Evolutionary conservation across 2,797 vertebrate species (phyloP), one percentile per base, ranked within the genome.

Genomic region (Pogonophryne albipinna): DNA sequence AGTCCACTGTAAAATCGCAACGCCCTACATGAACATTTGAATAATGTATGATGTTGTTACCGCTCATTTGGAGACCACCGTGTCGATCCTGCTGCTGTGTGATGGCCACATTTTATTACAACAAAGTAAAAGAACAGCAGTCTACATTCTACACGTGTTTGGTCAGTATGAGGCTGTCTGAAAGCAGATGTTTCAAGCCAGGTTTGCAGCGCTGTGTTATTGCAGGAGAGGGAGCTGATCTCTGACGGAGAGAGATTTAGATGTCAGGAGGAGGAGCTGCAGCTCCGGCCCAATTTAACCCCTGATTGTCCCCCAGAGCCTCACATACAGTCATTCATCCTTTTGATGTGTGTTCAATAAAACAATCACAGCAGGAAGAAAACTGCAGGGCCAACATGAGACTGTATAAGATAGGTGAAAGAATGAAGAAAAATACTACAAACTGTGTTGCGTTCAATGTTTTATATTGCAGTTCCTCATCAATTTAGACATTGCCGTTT

Each of bases 311-410:
- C 57, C 58, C 42, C 4, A 50, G 45, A 52, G 56, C 53, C 65
- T 16, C 16, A 53, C 46, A 19, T 49, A 7, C 66, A 42, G 42
- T 78, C 17, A 59, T 71, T 59, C 42, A 56, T 71, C 11, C 53
- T 45, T 66, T 57, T 64, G 31, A 72, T 67, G 58, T 60, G 51
- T 42, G 47, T 42, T 75, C 34, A 68, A 51, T 61, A 15, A 6
- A 57, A 70, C 56, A 47, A 61, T 7, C 70, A 60, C 47, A 71
- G 58, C 46, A 19, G 45, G 45, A 52, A 19, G 20, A 51, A 38
- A 45, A 23, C 52, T 58, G 61, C 45, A 34, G 13, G 45, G 42
- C 6, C 69, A 41, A 67, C 31, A 51, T 47, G 46, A 66, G 31
- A 19, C 55, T 9, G 34, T 4, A 20, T n/a, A 44, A 10, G 59